A percentile compares a stretch with the other conserved stretches of the same genome.
Conservation (phyloP, 2,888 invertebrate species). For the Pollenia labialis region DNA sequence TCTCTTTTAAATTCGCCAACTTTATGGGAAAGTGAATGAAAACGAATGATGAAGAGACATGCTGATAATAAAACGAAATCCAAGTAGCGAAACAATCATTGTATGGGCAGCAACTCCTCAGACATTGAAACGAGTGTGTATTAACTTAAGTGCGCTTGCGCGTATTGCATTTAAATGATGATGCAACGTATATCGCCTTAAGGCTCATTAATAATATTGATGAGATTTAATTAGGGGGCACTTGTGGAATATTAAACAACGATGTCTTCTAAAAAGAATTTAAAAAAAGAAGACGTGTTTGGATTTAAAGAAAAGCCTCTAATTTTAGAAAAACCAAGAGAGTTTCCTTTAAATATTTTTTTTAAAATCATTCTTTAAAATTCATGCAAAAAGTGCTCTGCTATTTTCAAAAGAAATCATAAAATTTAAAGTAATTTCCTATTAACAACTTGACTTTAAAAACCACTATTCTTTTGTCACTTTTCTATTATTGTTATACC, state of each 20-base stretch:
- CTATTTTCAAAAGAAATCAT: neutral
- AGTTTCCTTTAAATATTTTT: neutral
- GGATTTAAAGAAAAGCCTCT: neutral
- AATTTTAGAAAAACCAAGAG: neutral
- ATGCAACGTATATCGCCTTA: slow-evolving; percentile 24
- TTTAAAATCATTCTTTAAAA: neutral
- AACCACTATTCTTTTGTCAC: neutral
- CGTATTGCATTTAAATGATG: slow-evolving; percentile 46
- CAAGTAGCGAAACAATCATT: too few relatives aligned
- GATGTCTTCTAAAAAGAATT: neutral
- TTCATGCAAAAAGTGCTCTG: too few relatives aligned
- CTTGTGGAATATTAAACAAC: slow-evolving; percentile 56
- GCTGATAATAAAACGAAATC: slow-evolving; percentile 7
- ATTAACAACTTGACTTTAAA: neutral
- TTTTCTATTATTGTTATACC: neutral
- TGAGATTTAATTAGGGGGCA: slow-evolving; percentile 52
- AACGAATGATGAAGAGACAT: neutral
- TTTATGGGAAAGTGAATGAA: slow-evolving; percentile 4
- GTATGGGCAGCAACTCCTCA: too few relatives aligned
- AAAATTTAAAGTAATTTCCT: slow-evolving; percentile 28
- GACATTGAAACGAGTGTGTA: neutral
- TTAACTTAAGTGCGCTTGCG: slow-evolving; percentile 1
- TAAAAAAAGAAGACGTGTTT: slow-evolving; percentile 10
- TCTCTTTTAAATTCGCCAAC: neutral
- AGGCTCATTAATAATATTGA: slow-evolving; percentile 63